These are phyloP conservation scores for Acropora yongei DNA, from an alignment of 64 coral and sea anemone genomes.

Conservation along the genomic window DNA sequence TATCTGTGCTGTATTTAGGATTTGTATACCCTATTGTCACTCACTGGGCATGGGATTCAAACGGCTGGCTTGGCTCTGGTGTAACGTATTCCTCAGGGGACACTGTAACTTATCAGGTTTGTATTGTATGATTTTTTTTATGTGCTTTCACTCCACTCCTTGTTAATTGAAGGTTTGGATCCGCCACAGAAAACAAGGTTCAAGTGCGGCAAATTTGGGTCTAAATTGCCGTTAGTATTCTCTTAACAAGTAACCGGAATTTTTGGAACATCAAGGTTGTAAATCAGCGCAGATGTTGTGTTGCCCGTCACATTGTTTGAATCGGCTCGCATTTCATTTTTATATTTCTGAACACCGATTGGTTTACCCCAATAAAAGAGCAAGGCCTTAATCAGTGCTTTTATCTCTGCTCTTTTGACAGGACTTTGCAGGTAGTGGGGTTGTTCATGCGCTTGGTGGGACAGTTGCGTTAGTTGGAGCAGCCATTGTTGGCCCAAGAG, in stretches of 20 bases:
- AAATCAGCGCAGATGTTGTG: too few relatives aligned
- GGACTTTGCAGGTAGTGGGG: constrained; percentile 96
- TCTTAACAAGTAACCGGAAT: too few relatives aligned
- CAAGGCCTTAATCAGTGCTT: too few relatives aligned
- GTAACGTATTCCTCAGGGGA: constrained; percentile 31
- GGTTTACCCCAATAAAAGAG: too few relatives aligned
- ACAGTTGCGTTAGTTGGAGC: constrained; percentile 83
- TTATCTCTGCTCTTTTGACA: background rate
- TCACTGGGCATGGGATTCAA: constrained; percentile 87
- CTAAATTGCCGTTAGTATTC: too few relatives aligned
- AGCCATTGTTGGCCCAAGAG: constrained; percentile 71
- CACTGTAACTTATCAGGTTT: constrained; percentile 66
- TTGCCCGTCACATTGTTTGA: too few relatives aligned
- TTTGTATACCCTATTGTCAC: constrained; percentile 95
- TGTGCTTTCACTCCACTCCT: too few relatives aligned
- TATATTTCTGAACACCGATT: too few relatives aligned
- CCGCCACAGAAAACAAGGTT: background rate
- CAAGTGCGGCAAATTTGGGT: too few relatives aligned
- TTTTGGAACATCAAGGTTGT: too few relatives aligned
- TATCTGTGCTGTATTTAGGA: constrained; percentile 28
- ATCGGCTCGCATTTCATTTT: too few relatives aligned
- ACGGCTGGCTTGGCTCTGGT: constrained; percentile 72
- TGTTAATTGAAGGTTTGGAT: too few relatives aligned
- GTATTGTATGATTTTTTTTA: background rate
- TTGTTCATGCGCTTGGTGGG: constrained; percentile 88